These are phyloP conservation scores for Apamea monoglypha DNA, from an alignment of 2,888 invertebrate species.

Conservation along the genomic window DNA sequence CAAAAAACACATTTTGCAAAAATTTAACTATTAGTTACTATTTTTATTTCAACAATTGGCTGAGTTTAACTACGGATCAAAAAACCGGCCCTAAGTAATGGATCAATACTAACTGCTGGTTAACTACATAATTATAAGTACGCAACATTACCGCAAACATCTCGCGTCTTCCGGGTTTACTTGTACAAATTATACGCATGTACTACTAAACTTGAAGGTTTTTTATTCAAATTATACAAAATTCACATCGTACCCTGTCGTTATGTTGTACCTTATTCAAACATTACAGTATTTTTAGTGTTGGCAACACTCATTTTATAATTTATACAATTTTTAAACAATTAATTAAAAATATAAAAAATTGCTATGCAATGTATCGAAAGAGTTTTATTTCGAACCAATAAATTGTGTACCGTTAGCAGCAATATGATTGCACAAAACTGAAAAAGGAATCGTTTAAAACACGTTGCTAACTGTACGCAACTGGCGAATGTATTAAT, in stretches of 20 bases:
- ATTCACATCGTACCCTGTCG: conserved; percentile 75
- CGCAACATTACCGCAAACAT: conserved; percentile 62
- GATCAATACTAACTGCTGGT: background rate
- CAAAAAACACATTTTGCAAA: no score
- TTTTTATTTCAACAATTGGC: no score
- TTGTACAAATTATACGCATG: conserved; percentile 42
- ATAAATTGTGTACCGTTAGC: conserved; percentile 56
- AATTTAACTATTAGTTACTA: no score
- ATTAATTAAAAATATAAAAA: conserved; percentile 60
- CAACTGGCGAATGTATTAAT: conserved; percentile 57
- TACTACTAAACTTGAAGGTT: conserved; percentile 63
- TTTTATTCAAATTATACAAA: conserved; percentile 82
- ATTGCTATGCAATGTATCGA: conserved; percentile 47
- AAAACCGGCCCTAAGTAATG: background rate
- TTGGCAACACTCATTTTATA: conserved; percentile 74
- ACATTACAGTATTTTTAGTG: conserved; percentile 78
- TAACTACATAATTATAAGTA: conserved; percentile 15
- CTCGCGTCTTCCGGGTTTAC: conserved; percentile 14
- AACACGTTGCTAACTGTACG: conserved; percentile 55
- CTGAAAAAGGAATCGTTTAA: conserved; percentile 50
- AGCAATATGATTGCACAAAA: conserved; percentile 50
- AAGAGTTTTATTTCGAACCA: conserved; percentile 55
- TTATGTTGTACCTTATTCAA: conserved; percentile 75
- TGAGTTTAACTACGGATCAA: no score
- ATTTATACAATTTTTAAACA: conserved; percentile 78